phyloP scores from a whole-genome alignment of 30 jellyfish, hydroid and myxozoan genomes.

The Aurelia sp. region DNA sequence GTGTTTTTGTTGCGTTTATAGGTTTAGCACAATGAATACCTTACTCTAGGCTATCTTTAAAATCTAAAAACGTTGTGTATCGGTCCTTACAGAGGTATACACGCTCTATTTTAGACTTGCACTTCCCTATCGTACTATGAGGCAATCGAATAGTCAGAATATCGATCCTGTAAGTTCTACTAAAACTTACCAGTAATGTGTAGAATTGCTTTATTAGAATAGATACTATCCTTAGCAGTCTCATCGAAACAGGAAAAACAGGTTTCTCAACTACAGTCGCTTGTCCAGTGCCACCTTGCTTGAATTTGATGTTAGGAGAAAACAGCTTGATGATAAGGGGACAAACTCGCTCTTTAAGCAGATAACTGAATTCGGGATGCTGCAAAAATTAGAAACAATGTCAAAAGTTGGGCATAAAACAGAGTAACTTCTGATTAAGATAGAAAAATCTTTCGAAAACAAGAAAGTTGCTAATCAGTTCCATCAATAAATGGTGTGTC shows the following conservation, averaged over 20 bases:
- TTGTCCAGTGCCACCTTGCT: conserved; percentile 78
- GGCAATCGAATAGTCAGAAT: not conserved
- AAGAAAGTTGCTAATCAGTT: no score
- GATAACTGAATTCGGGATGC: conserved; percentile 98
- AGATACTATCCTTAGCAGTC: conserved; percentile 90
- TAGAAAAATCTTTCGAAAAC: no score
- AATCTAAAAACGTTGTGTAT: no score
- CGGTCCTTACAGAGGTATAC: no score
- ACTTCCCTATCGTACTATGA: no score
- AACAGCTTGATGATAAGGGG: conserved; percentile 94
- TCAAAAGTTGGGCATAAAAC: no score
- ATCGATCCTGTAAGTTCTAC: not conserved
- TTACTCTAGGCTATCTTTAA: no score
- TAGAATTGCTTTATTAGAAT: conserved; percentile 92
- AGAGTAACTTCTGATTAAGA: no score
- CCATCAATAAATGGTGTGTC: no score
- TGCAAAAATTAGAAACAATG: not conserved
- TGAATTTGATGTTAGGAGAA: conserved; percentile 93
- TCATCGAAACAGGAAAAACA: conserved; percentile 91
- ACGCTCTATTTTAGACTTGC: no score
- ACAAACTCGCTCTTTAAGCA: conserved; percentile 91
- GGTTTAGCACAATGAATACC: no score
- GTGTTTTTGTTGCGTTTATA: no score
- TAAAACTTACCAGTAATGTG: conserved; percentile 77
- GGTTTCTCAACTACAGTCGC: conserved; percentile 95